These are phyloP conservation scores for Corythornis vintsioides DNA, from an alignment of 2,113 vertebrate species.

Conservation along the genomic window DNA sequence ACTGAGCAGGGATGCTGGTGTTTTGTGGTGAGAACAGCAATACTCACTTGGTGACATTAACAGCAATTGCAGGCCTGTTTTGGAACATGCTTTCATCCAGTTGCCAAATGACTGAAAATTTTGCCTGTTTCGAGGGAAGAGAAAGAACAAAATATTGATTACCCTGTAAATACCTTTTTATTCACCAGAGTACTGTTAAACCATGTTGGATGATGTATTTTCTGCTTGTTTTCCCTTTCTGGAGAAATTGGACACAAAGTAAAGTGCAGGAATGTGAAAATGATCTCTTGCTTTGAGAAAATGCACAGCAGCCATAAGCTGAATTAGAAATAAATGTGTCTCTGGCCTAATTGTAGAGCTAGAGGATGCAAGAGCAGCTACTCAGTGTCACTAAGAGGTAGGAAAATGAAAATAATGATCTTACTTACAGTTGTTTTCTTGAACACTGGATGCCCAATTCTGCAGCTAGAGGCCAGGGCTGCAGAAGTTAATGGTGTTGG, in stretches of 20 bases:
- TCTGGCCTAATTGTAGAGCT: not conserved
- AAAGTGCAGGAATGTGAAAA: not conserved
- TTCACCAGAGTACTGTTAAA: not conserved
- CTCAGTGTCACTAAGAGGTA: not conserved
- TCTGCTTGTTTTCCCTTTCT: not conserved
- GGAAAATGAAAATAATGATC: not conserved
- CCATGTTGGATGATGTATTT: not conserved
- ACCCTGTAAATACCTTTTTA: not conserved
- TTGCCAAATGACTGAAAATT: constrained; percentile 64
- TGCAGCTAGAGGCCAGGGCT: constrained; percentile 51
- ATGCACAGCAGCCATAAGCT: not conserved
- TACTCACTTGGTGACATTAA: constrained; percentile 60
- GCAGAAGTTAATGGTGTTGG: not conserved
- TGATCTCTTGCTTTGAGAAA: not conserved
- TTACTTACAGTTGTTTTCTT: constrained; percentile 55
- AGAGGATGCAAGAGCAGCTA: not conserved
- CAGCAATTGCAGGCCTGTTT: constrained; percentile 11
- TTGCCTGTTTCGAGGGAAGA: constrained; percentile 28
- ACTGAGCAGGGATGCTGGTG: not conserved
- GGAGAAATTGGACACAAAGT: not conserved
- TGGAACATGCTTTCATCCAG: constrained; percentile 40
- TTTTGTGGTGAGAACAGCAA: not conserved
- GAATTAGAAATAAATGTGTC: not conserved
- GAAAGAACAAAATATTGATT: not conserved
- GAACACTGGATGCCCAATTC: constrained; percentile 61